Base-by-base conservation (phyloP, 2,888 invertebrate species). In the Physocephala rufipes region DNA sequence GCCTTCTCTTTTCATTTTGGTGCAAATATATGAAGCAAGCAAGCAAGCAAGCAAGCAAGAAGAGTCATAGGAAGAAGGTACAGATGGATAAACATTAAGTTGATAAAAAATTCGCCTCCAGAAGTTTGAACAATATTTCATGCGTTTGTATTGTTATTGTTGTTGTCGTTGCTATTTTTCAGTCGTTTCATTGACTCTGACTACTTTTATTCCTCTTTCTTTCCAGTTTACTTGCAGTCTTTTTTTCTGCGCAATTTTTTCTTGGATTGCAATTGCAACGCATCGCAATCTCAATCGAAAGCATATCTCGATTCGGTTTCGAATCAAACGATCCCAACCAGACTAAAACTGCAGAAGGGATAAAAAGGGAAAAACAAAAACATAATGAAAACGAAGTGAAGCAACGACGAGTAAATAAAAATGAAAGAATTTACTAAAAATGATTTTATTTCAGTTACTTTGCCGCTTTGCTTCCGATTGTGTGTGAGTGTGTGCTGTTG, bases 311-410 rank as follows among this genome's bases (percentile, higher is more conserved):
- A n/a, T n/a, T n/a, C 67, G 75, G 74, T 77, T 75, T 75, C 78
- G 75, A 78, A 77, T 77, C 77, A 75, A 78, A 78, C 77, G 77
- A 78, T 76, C 78, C 76, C n/a, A n/a, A 76, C 76, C 76, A 73
- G 53, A 15, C 36, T 28, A 49, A 63, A 65, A 15, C 21, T 15
- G 19, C 53, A 28, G 21, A 24, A 19, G 21, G 30, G 49, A 68
- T 36, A n/a, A 66, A 66, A 63, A 63, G 19, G 45, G 19, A 16
- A 36, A 19, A n/a, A 59, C 13, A 12, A 49, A 36, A 36, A 36
- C 5, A 49, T 13, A 49, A 49, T 7, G 12, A 49, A 49, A 49
- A 12, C 3, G 3, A 49, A 49, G 49, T 13, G 16, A 49, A 2
- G 55, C 19, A 58, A 28, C 36, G 36, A 36, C 36, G 36, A 36